These are phyloP conservation scores for Leptonema lineaticorne DNA, from an alignment of 1,140 invertebrate genomes.

Conservation along the genomic window DNA sequence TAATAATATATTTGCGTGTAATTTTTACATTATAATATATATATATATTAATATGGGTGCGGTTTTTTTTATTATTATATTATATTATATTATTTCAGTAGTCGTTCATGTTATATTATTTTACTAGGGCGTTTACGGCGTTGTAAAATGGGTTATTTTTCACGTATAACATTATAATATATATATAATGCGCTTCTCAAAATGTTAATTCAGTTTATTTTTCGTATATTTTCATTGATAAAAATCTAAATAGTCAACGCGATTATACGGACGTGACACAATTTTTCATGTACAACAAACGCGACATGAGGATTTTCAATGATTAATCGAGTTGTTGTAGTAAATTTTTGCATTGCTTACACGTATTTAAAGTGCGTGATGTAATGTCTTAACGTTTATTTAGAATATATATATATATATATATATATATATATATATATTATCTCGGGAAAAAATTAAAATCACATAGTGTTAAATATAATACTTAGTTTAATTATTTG, in stretches of 20 bases:
- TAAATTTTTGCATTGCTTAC: not conserved
- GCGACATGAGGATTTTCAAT: not conserved
- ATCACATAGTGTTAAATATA: no score
- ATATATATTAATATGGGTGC: not conserved
- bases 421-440: no score
- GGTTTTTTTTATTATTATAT: no score
- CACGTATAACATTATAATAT: not conserved
- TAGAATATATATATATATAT: no score
- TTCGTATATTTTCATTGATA: not conserved
- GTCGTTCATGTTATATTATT: not conserved
- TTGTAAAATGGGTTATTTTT: not conserved
- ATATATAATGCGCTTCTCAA: not conserved
- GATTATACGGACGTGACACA: not conserved
- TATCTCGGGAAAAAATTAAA: no score
- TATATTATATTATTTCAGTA: no score
- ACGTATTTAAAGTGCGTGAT: no score
- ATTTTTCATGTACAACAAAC: slow-evolving; percentile 2
- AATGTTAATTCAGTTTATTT: not conserved
- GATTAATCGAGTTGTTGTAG: not conserved
- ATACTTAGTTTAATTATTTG: no score
- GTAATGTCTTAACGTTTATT: no score
- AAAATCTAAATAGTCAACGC: not conserved
- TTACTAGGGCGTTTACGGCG: not conserved
- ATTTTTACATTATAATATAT: not conserved
- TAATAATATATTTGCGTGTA: not conserved